Evolutionary conservation across 1,140 invertebrate genomes (phyloP), one percentile per base, ranked within the genome.

Genomic region (Eurosta solidaginis): DNA sequence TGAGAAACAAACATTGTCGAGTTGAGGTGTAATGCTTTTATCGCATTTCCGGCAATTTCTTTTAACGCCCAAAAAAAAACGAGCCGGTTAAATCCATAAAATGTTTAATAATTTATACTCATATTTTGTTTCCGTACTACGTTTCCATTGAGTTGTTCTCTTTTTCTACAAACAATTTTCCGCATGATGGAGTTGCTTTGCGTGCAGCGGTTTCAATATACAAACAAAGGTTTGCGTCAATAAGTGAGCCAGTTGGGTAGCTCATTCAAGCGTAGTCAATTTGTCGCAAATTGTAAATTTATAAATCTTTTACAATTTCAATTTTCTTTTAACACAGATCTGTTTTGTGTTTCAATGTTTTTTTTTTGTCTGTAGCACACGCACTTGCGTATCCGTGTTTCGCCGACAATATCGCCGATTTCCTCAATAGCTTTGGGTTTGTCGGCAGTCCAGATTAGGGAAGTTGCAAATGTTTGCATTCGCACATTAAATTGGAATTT

Each of bases 1-100:
- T 47, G 45, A 20, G 1, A 22, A 54, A 54, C 1, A 27, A 40
- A 68, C 36, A 7, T 29, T 1, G 59, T 36, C 29, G 59, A 17
- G 7, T 29, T 20, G 59, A 68, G 59, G 33, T 40, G 59, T 20
- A 22, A 68, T n/a, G 27, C n/a, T 68, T 68, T 68, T 68, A 68
- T 42, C 59, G 59, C 59, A 68, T 68, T 68, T 68, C 59, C 59
- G 59, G 59, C 59, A 68, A 68, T 68, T 68, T 68, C 59, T 68
- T 27, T 52, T 25, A 52, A 25, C 49, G 49, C 49, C 59, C n/a
- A 36, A 68, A 68, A 20, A n/a, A n/a, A n/a, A n/a, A n/a, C 33
- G 17, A 40, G 59, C 17, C 59, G 36, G 33, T 29, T 33, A 40
- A 20, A 68, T 40, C 45, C 45, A 47, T 47, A n/a, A 47, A 17